Base-by-base conservation (phyloP, 2,797 vertebrate species). In the Spheniscus humboldti region DNA sequence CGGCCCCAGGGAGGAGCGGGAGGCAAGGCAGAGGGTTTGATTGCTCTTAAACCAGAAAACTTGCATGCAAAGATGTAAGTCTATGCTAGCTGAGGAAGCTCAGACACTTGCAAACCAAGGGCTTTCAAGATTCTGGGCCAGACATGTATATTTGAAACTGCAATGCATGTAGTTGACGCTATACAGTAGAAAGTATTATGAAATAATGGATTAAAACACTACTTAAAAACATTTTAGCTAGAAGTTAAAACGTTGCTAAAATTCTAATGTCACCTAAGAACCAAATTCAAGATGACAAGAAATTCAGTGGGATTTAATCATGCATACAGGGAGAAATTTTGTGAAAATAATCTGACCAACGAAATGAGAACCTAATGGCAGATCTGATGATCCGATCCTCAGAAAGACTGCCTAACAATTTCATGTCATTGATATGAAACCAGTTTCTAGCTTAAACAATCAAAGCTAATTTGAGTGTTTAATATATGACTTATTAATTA, bases 401-500 rank as follows among this genome's bases (percentile, higher is more conserved):
- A 69, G 11, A 81, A 78, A 69, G 20, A 55, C 37, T 37, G 24
- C 30, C 31, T 45, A 75, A 86, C 20, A 50, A 80, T 77, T 87
- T 94, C 72, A 37, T 30, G 35, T 64, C 48, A 79, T 4, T 80
- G 45, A 81, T 31, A 82, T 18, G 41, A 93, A 92, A 72, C 31
- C 33, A 67, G 8, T 35, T 95, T 48, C 72, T 88, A 88, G 69
- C 68, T 96, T 91, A 87, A 94, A 86, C 73, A 96, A 92, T 56
- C 56, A 93, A 96, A 93, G 71, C 75, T 95, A 95, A 96, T 93
- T 72, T 62, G 28, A 83, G 43, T 71, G 68, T 93, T 97, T 90
- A 94, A 84, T 88, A 80, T 76, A 92, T 8, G 72, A 52, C 91
- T 79, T 93, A 95, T 96, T 98, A 97, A 97, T 97, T 98, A 87